Evolutionary conservation across 2,888 invertebrate genomes (phyloP).

Genomic region (Melipona bicolor): DNA sequence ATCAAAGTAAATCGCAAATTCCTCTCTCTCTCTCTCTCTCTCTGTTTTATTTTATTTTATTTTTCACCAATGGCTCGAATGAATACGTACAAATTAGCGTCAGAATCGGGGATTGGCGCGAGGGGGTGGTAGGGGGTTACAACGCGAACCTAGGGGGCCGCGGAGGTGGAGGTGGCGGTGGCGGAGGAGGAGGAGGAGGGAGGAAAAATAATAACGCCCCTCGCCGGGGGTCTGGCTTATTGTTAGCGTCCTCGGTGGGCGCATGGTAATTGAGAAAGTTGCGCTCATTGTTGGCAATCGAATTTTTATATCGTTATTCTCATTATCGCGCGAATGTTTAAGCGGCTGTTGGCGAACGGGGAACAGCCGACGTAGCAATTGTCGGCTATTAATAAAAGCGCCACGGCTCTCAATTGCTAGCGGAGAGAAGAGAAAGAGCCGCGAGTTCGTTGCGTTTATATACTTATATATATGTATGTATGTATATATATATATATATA

Average conservation of each 20-base stretch:
- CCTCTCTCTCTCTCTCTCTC: neutral
- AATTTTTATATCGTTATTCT: conserved; percentile 59
- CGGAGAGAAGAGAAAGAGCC: conserved; percentile 5
- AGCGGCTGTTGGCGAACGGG: conserved; percentile 29
- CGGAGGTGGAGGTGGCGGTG: no score
- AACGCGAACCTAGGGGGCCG: neutral
- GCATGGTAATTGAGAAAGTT: conserved; percentile 60
- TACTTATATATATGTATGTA: no score
- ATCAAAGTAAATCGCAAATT: neutral
- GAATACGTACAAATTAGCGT: conserved; percentile 45
- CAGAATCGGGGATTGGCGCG: conserved; percentile 1
- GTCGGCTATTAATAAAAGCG: conserved; percentile 52
- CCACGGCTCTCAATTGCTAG: neutral
- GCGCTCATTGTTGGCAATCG: conserved; percentile 47
- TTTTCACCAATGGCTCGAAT: conserved; percentile 35
- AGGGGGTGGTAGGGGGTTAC: neutral
- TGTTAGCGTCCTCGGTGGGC: conserved; percentile 38
- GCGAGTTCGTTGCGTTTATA: conserved; percentile 12
- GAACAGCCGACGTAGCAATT: conserved; percentile 46
- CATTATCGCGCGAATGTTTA: conserved; percentile 55
- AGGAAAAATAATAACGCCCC: conserved; percentile 31
- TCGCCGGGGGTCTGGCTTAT: conserved; percentile 23
- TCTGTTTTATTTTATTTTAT: conserved; percentile 10
- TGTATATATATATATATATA: no score
- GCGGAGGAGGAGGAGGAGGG: neutral